Evolutionary conservation across 2,888 invertebrate species (phyloP).

Genomic region (Meloe dianella): DNA sequence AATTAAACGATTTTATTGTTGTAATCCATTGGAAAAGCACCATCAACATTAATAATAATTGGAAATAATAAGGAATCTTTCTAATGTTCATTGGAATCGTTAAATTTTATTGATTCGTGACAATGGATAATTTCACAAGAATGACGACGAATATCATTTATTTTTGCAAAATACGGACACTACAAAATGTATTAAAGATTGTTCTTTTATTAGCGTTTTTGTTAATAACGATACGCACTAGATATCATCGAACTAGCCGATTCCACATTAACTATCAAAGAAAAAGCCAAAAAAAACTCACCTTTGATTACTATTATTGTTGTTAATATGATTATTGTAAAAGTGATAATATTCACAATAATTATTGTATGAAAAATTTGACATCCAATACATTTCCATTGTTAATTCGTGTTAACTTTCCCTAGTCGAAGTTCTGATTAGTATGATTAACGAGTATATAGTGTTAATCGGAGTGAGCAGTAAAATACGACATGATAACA

Average conservation of each 20-base stretch:
- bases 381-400: background rate
- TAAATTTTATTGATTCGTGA: constrained; percentile 3
- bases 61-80: too few relatives aligned
- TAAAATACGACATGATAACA: background rate
- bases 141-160: background rate
- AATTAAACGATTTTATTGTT: background rate
- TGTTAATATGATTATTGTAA: background rate
- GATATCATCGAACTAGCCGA: background rate
- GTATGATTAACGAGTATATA: background rate
- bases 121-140: background rate
- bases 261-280: background rate
- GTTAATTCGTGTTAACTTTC: background rate
- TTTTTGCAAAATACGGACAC: background rate
- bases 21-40: background rate
- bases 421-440: constrained; percentile 5
- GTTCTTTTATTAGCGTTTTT: background rate
- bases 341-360: background rate
- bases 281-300: background rate
- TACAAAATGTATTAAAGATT: background rate
- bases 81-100: background rate
- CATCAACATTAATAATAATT: background rate
- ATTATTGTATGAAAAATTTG: background rate
- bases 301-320: background rate
- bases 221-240: background rate
- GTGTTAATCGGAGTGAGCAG: background rate